Conservation (phyloP, 2,113 vertebrate genomes). For the Hippoglossus stenolepis region DNA sequence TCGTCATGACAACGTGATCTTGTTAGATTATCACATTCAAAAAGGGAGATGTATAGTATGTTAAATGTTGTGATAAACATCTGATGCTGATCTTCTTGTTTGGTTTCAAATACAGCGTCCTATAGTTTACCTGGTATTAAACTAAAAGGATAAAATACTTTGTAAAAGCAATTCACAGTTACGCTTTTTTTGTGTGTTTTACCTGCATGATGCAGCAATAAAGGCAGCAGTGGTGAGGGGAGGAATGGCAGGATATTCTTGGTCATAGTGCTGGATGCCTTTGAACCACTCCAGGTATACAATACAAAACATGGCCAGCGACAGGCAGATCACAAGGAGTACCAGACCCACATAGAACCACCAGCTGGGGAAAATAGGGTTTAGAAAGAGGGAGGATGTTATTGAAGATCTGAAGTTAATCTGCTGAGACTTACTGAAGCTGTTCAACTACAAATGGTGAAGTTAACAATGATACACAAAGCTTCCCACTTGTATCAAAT, state of each 20-base stretch:
- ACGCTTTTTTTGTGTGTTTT: slow-evolving; percentile 49
- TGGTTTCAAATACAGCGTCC: background rate
- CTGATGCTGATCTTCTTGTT: background rate
- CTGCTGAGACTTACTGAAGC: too few relatives aligned
- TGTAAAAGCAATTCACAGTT: background rate
- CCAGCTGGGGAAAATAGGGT: slow-evolving; percentile 75
- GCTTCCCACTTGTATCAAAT: too few relatives aligned
- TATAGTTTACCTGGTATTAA: background rate
- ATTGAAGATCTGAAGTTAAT: background rate
- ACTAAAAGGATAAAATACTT: background rate
- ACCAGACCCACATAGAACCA: slow-evolving; percentile 88
- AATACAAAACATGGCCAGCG: slow-evolving; percentile 90
- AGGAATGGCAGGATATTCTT: slow-evolving; percentile 88
- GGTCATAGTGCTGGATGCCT: slow-evolving; percentile 91
- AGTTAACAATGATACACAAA: too few relatives aligned
- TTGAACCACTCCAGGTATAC: slow-evolving; percentile 93
- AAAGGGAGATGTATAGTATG: too few relatives aligned
- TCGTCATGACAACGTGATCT: too few relatives aligned
- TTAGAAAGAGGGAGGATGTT: background rate
- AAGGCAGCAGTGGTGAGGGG: slow-evolving; percentile 91
- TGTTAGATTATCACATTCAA: too few relatives aligned
- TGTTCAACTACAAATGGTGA: too few relatives aligned
- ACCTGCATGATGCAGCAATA: slow-evolving; percentile 93
- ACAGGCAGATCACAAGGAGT: slow-evolving; percentile 85
- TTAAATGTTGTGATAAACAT: background rate